Conservation (phyloP, 2,113 vertebrate genomes). For the Picathartes gymnocephalus region DNA sequence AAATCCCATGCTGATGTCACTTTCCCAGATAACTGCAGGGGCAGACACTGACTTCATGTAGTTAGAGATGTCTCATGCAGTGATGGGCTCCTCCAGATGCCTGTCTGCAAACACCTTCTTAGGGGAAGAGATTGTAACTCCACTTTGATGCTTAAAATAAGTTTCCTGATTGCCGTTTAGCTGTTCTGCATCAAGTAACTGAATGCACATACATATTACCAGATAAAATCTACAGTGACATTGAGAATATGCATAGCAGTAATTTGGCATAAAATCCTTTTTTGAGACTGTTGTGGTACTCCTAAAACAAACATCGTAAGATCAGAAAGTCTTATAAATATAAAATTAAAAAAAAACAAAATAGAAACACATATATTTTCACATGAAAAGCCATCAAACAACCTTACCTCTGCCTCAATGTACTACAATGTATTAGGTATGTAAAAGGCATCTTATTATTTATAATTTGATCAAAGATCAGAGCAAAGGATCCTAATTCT, state of each 20-base stretch:
- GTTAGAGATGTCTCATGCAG: background rate
- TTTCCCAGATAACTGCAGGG: background rate
- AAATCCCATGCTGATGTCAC: background rate
- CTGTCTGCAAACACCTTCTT: background rate
- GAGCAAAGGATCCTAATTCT: background rate
- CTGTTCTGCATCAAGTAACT: background rate
- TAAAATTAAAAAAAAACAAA: background rate
- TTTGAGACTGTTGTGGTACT: background rate
- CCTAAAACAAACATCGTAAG: constrained; percentile 4
- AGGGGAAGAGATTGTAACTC: background rate
- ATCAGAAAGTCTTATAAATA: background rate
- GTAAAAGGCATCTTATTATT: background rate
- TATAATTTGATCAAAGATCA: background rate
- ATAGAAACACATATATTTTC: background rate
- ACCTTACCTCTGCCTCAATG: background rate
- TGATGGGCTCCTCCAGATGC: background rate
- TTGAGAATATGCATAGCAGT: background rate
- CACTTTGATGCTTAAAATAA: background rate
- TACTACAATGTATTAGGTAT: fast-evolving
- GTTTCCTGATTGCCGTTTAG: background rate
- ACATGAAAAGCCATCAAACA: background rate
- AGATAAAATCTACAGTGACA: background rate
- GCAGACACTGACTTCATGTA: background rate
- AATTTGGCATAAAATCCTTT: constrained; percentile 14
- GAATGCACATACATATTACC: background rate